Base-by-base conservation (phyloP, 2,888 invertebrate species). In the Bunonema sp. region DNA sequence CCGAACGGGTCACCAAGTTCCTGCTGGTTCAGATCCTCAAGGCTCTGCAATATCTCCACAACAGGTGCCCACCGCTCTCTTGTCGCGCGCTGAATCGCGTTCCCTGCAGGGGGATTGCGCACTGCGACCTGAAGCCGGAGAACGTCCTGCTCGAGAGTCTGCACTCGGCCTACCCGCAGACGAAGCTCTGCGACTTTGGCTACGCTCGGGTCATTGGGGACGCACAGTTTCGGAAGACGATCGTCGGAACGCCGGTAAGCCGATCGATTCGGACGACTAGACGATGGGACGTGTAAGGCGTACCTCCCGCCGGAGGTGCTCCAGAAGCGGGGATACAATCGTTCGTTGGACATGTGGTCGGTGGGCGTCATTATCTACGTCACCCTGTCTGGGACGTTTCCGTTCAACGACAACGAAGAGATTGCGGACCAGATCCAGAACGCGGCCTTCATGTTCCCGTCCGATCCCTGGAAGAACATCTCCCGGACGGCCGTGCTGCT, bases 321-420 rank as follows among this genome's bases (percentile, higher is more conserved):
- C 28, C 80, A 89, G 55, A 89, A 91, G 74, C 93, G 91, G 72
- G 89, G 93, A 24, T 97, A 97, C 75, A 97, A 97, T 74, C 79
- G 93, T 8, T 89, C 89, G 0, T 74, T 97, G 66, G 97, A 97
- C 73, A 93, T 97, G 93, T 97, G 93, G 97, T 89, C 89, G 62
- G 91, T 93, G 37, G 97, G 97, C 20, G 97, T 97, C 2, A 93
- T 97, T 57, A 82, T 93, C 51, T 97, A 97, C 73, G 97, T 97
- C 37, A 76, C 75, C 67, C 76, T 97, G 37, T 89, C 88, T 60
- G 97, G 97, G 50, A 97, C 97, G 0, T 97, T 97, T 74, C 97
- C 97, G 21, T 97, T 97, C 74, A 97, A 97, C 72, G 97, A 93
- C 74, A 91, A 91, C 71, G 57, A 57, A 38, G 56, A 56, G 71